Evolutionary conservation across 2,797 vertebrate species (phyloP).

Genomic region (Capromys pilorides): DNA sequence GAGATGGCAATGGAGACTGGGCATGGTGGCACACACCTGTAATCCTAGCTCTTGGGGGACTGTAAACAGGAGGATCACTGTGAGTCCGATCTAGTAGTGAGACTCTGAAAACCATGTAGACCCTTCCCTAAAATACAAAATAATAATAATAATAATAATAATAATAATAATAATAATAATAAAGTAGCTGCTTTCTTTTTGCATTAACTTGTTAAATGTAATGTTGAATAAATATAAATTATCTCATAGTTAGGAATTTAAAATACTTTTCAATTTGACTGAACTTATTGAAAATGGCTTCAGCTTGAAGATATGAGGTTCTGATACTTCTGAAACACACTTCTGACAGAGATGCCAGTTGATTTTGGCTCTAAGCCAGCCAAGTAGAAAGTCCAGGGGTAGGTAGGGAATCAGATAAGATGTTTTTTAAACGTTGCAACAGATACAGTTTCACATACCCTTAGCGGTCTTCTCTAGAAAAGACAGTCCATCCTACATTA

Average conservation of each 20-base stretch:
- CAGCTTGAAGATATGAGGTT: not conserved
- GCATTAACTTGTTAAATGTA: not conserved
- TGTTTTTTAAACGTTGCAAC: not conserved
- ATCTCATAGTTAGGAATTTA: slow-evolving; percentile 1
- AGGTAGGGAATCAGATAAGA: not conserved
- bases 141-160: too few species aligned
- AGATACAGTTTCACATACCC: not conserved
- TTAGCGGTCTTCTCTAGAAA: not conserved
- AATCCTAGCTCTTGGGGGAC: too few species aligned
- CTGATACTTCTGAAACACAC: not conserved
- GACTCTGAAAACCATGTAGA: too few species aligned
- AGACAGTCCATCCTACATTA: not conserved
- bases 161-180: too few species aligned
- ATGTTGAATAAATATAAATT: not conserved
- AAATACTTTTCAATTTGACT: not conserved
- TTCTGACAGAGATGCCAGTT: not conserved
- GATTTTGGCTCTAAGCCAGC: not conserved
- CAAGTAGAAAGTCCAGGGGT: not conserved
- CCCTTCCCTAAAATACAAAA: too few species aligned
- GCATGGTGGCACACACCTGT: too few species aligned
- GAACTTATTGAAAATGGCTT: not conserved
- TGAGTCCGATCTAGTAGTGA: too few species aligned
- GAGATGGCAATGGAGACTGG: too few species aligned
- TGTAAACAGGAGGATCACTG: too few species aligned
- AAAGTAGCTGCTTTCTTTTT: not conserved